Base-by-base conservation (phyloP, 2,888 invertebrate genomes). In the Tortrix viridana region DNA sequence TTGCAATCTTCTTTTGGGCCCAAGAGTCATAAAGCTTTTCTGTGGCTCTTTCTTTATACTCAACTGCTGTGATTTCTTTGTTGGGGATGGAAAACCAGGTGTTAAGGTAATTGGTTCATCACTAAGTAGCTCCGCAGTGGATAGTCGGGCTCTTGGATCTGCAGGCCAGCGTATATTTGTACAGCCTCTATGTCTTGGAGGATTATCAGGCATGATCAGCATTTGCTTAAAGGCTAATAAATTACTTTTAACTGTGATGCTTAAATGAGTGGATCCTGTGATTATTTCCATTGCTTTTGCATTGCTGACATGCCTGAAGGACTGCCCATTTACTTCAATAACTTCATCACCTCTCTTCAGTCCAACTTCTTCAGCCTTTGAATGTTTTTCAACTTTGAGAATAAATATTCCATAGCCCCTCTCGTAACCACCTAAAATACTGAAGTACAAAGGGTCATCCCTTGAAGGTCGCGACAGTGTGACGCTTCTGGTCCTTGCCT, bases 291-390 rank as follows among this genome's bases (percentile, higher is more conserved):
- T 93, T 9, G 99, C 99, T 79, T 96, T 95, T 50, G 96, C 95
- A 84, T 97, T 96, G 74, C 96, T 97, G 52, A 99, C 97, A 88
- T 98, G 97, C 79, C 97, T 96, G 85, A 99, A 98, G 77, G 97
- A 98, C 83, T 98, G 98, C 26, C 98, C 98, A 86, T 99, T 99
- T 0, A 99, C 98, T 92, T 99, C 98, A 71, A 99, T 93, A 67
- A 99, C 97, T 93, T 99, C 99, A 92, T 99, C 99, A 44, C 99
- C 99, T 58, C 98, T 94, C 86, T 99, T 98, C 54, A 99, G 91
- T 0, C 99, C 99, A 22, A 98, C 97, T 84, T 98, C 98, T 86
- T 98, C 98, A 6, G 99, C 98, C 88, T 98, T 98, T 1, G 98
- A 97, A 69, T 96, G 95, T 74, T 96, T 96, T 80, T 98, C 98